These are phyloP conservation scores for Drosophila trapezifrons DNA, from an alignment of 1,140 invertebrate genomes.

Conservation along the genomic window DNA sequence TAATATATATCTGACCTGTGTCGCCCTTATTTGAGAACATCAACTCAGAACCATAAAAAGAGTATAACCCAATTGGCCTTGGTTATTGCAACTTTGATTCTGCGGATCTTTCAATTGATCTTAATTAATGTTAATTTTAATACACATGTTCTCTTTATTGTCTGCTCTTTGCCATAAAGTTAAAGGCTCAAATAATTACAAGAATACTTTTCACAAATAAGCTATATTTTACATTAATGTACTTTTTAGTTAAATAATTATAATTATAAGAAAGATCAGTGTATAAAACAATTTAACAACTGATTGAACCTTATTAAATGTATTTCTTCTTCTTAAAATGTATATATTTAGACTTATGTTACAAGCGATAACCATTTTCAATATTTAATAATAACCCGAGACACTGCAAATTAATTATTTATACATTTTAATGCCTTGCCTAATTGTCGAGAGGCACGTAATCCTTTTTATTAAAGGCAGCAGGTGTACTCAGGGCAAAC, in stretches of 20 bases:
- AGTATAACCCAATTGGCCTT: constrained; percentile 13
- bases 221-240: too few relatives aligned
- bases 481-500: constrained; percentile 21
- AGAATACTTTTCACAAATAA: background rate
- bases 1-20: background rate
- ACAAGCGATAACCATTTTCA: background rate
- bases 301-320: too few relatives aligned
- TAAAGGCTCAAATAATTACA: background rate
- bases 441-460: constrained; percentile 13
- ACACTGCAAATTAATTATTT: constrained; percentile 14
- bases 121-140: constrained; percentile 68
- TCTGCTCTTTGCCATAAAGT: constrained; percentile 19
- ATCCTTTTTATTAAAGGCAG: background rate
- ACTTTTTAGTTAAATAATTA: too few relatives aligned
- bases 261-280: too few relatives aligned
- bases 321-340: background rate
- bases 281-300: too few relatives aligned
- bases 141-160: constrained; percentile 13
- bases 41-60: constrained; percentile 1
- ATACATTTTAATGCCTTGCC: constrained; percentile 9
- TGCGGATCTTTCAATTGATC: constrained; percentile 53
- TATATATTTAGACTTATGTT: background rate
- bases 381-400: background rate
- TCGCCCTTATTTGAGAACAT: constrained; percentile 3
- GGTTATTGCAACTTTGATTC: constrained; percentile 50